Percentiles rank a stretch among this genome's conserved stretches.
Conservation (phyloP, 2,888 invertebrate genomes). For the Hybos culiciformis region DNA sequence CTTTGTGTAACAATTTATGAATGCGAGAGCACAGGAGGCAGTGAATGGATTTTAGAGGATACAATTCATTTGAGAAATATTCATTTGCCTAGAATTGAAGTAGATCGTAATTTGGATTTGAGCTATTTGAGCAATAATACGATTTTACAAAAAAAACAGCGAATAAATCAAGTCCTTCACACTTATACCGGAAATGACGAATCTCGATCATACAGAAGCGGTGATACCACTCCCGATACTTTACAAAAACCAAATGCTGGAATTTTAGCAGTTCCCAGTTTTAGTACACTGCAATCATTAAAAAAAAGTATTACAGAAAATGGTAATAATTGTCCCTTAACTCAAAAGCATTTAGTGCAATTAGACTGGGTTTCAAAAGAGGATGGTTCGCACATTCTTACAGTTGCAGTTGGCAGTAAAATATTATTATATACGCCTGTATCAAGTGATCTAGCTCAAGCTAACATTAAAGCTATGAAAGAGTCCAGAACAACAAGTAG, state of each 20-base stretch:
- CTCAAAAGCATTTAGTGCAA: conserved; percentile 87
- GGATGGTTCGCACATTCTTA: conserved; percentile 94
- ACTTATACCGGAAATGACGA: conserved; percentile 72
- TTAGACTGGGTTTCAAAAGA: conserved; percentile 99
- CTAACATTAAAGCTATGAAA: conserved; percentile 83
- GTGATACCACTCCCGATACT: conserved; percentile 33
- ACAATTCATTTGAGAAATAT: conserved; percentile 90
- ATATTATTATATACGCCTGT: conserved; percentile 87
- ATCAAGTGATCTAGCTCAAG: conserved; percentile 87
- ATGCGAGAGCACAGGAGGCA: conserved; percentile 95
- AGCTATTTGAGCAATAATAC: conserved; percentile 69
- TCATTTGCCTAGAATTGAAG: conserved; percentile 65
- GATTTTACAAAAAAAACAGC: conserved; percentile 67
- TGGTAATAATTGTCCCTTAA: conserved; percentile 79
- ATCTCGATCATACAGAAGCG: conserved; percentile 43
- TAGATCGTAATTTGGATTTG: conserved; percentile 69
- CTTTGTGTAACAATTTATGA: conserved; percentile 94
- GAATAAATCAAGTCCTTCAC: conserved; percentile 68
- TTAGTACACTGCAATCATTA: conserved; percentile 75
- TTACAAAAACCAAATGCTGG: conserved; percentile 24
- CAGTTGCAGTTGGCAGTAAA: conserved; percentile 89
- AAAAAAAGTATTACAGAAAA: conserved; percentile 81
- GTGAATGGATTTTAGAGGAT: conserved; percentile 89
- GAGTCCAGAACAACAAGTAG: conserved; percentile 72
- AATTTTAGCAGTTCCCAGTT: conserved; percentile 75